Base-by-base conservation (phyloP, 2,888 invertebrate species). In the Bombyx huttoni region DNA sequence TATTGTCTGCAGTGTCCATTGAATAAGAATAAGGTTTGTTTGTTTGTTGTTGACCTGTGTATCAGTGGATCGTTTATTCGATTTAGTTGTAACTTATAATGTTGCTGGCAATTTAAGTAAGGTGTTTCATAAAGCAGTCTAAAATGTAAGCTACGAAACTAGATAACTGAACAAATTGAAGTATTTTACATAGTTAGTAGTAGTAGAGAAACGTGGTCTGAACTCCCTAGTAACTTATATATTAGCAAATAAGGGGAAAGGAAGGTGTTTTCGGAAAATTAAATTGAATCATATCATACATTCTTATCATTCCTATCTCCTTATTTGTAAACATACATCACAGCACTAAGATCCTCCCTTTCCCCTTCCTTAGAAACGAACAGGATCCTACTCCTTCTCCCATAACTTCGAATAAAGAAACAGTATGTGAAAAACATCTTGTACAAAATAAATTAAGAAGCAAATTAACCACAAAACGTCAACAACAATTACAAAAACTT, bases 221-320 rank as follows among this genome's bases (percentile, higher is more conserved):
- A 5, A 24, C 5, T 24, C 5, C 2, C 24, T 24, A 24, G 24
- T 24, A 24, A 24, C 24, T 24, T 24, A 24, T 55, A 54, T 53
- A 49, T 58, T 68, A 78, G 70, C 83, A 83, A 88, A 87, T 86
- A 82, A 88, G 87, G 88, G 88, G 87, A 86, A 87, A 87, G 87
- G 87, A 87, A 85, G 86, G 46, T 67, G 53, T 56, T 58, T 60
- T 58, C 57, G 56, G 60, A 60, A 53, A 56, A 56, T 57, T 54
- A 50, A 52, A 60, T 60, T 56, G 35, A 48, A 55, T 57, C 48
- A 55, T 57, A 52, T 46, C 48, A 49, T 51, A 51, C 49, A 51
- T 54, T 58, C 52, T 52, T 55, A 57, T 61, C 63, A 64, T 78
- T 88, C 88, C 87, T 86, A 75, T 78, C 87, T 87, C 87, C 88